phyloP scores from a whole-genome alignment of 1,140 invertebrate species.

The Oryzaephilus surinamensis region DNA sequence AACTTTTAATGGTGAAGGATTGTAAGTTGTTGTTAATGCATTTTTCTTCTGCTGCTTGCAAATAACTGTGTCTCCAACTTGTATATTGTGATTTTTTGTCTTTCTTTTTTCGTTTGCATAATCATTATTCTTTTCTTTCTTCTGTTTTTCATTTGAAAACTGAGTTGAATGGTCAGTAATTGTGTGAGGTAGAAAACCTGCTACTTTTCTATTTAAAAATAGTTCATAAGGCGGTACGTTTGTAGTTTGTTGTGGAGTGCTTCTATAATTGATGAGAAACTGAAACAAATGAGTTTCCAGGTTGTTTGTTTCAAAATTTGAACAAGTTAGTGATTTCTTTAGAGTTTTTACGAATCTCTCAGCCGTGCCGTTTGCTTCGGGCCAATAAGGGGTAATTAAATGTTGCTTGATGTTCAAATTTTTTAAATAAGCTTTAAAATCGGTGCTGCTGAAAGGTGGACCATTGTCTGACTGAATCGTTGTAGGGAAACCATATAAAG shows the following conservation, averaged over 20 bases:
- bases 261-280: constrained; percentile 5
- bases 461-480: constrained; percentile 29
- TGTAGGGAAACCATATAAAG: constrained; percentile 20
- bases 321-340: constrained; percentile 5
- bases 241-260: background rate
- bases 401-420: constrained; percentile 4
- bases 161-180: no score
- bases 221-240: background rate
- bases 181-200: no score
- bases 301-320: constrained; percentile 2
- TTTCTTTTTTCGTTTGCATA: no score
- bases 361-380: constrained; percentile 8
- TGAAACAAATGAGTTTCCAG: constrained; percentile 2
- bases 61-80: no score
- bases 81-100: no score
- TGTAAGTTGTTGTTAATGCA: no score
- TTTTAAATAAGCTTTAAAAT: constrained; percentile 22
- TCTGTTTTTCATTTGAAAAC: no score
- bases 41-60: no score
- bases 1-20: no score
- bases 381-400: constrained; percentile 8
- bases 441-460: constrained; percentile 24
- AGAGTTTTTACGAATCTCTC: constrained; percentile 9
- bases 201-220: no score
- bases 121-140: no score